phyloP scores from a whole-genome alignment of 2,888 invertebrate genomes.

The Synanthedon myopaeformis region DNA sequence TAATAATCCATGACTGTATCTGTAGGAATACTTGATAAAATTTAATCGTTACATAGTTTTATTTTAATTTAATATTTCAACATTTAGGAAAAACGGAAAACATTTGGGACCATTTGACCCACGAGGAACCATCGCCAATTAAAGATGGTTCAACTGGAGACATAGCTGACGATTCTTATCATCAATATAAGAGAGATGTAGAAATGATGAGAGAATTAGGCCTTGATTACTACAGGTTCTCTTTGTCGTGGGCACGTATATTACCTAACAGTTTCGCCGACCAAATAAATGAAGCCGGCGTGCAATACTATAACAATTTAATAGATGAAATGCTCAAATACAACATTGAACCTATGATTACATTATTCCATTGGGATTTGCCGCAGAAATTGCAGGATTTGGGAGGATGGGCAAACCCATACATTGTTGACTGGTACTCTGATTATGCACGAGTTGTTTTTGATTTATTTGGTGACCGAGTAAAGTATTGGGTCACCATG shows the following conservation, averaged over 20 bases:
- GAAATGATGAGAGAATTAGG: conserved; percentile 6
- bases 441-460: conserved; percentile 48
- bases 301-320: conserved; percentile 73
- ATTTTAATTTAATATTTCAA: not conserved
- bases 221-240: not conserved
- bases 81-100: conserved; percentile 63
- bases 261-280: conserved; percentile 31
- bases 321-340: conserved; percentile 70
- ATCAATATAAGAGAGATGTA: not conserved
- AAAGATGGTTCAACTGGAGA: conserved; percentile 68
- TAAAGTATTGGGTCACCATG: conserved; percentile 66
- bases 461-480: conserved; percentile 49
- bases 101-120: conserved; percentile 74
- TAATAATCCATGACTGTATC: not conserved
- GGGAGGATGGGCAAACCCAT: conserved; percentile 59
- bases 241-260: conserved; percentile 1
- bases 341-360: conserved; percentile 71
- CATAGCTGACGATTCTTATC: conserved; percentile 64
- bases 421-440: conserved; percentile 46
- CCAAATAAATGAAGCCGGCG: conserved; percentile 68
- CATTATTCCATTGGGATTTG: conserved; percentile 61
- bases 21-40: too few relatives aligned
- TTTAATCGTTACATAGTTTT: not conserved
- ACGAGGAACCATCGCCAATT: conserved; percentile 50
- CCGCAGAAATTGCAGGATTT: conserved; percentile 57